Base-by-base conservation (phyloP, 2,888 invertebrate species). In the Chymomyza caudatula region DNA sequence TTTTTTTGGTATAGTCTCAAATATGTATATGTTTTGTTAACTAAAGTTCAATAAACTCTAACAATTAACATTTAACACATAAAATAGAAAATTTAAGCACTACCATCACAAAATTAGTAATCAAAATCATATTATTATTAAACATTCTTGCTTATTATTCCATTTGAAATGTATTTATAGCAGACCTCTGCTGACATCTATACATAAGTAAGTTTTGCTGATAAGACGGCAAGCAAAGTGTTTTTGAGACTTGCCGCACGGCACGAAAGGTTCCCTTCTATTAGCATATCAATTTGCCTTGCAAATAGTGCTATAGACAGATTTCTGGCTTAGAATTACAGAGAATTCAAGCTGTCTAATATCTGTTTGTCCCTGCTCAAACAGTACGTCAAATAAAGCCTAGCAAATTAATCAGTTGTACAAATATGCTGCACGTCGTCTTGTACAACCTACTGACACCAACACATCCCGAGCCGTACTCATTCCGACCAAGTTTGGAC, bases 341-440 rank as follows among this genome's bases (percentile, higher is more conserved):
- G 29, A 8, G 29, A 2, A 37, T 37, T 11, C 11, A 37, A 37
- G 29, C 29, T 37, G 29, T 37, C 29, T 37, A 37, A 37, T 11
- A 13, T 11, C 8, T 8, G 11, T 37, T 37, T 37, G 29, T 37
- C 29, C 29, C 11, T 37, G 29, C 29, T 37, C 29, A 37, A 37
- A 37, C 3, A 37, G 1, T 37, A 37, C 29, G 11, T 0, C 29
- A 37, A 37, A 37, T 37, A 37, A 37, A 47, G 47, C 47, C 13
- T 8, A 65, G 59, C 37, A 66, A 71, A 79, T 78, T 78, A 81
- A 79, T 79, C 77, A 71, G 74, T 53, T 81, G 73, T 66, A 73
- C 65, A 79, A 79, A 81, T 76, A 81, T 71, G 58, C 69, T 25
- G 49, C 76, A 75, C 76, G 74, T 78, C 76, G 74, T 78, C 29